A percentile compares a stretch with the other conserved stretches of the same genome.
Conservation (phyloP, 2,797 vertebrate species). For the Catamblyrhynchus diadema region DNA sequence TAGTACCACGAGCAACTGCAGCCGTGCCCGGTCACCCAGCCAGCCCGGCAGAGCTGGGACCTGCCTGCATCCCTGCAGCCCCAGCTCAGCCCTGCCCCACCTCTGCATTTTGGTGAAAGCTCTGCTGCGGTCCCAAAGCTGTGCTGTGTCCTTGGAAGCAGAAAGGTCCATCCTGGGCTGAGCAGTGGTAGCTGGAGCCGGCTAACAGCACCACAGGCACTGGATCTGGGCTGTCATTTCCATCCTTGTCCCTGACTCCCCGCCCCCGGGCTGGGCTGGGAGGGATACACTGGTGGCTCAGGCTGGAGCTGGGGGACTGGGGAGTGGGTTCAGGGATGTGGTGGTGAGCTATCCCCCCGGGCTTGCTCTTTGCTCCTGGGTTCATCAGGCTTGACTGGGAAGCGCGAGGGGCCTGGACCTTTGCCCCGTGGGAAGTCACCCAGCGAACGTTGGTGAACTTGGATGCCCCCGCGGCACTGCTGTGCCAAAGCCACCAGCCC, state of each 20-base stretch:
- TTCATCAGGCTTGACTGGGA: neutral
- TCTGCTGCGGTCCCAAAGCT: neutral
- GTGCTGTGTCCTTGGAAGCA: neutral
- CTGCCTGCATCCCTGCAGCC: neutral
- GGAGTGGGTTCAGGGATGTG: neutral
- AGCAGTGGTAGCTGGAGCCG: fast-evolving
- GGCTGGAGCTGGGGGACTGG: neutral
- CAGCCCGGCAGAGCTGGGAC: neutral
- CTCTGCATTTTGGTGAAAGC: neutral
- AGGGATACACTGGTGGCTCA: neutral
- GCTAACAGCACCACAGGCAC: neutral
- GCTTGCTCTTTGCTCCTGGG: neutral
- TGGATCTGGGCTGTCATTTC: neutral
- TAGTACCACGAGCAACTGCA: fast-evolving
- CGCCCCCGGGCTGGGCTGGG: neutral
- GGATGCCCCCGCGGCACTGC: fast-evolving
- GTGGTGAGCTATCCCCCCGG: neutral
- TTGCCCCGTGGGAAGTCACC: neutral
- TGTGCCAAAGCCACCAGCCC: neutral
- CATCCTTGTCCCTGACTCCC: neutral
- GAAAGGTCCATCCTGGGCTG: neutral
- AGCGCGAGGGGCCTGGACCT: fast-evolving
- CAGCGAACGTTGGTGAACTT: neutral
- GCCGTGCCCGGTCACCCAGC: neutral
- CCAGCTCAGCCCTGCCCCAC: neutral